Conservation (phyloP, 1,140 invertebrate genomes). For the Heliconius eleuchia region DNA sequence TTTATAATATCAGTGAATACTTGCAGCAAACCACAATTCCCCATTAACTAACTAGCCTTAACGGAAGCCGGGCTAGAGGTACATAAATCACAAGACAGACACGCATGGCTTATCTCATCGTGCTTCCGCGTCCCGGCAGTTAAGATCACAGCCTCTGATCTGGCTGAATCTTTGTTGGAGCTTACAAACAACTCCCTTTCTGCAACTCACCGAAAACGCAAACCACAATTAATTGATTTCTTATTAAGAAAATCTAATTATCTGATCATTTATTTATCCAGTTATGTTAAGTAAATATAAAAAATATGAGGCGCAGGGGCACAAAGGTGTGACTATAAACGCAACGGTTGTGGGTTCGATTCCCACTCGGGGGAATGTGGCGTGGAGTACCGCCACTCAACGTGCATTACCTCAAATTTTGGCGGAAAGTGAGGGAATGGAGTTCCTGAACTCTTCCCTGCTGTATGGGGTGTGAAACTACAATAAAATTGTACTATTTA, state of each 20-base stretch:
- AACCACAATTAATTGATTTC: neutral
- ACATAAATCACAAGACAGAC: slow-evolving; percentile 40
- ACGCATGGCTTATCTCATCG: slow-evolving; percentile 37
- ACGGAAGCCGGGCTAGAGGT: slow-evolving; percentile 26
- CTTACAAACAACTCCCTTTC: slow-evolving; percentile 21
- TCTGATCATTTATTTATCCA: too few species aligned
- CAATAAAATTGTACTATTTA: too few species aligned
- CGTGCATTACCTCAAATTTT: too few species aligned
- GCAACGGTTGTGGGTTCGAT: too few species aligned
- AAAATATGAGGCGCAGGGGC: too few species aligned
- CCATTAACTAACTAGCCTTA: slow-evolving; percentile 14
- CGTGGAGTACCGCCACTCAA: too few species aligned
- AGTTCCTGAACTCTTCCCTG: too few species aligned
- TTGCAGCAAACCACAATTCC: neutral
- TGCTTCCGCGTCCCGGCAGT: slow-evolving; percentile 41
- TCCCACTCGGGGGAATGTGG: too few species aligned
- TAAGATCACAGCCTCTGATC: slow-evolving; percentile 36
- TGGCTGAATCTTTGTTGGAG: slow-evolving; percentile 20
- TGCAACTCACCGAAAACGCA: neutral
- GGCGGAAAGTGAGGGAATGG: too few species aligned
- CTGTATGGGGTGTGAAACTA: too few species aligned
- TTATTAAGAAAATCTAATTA: neutral
- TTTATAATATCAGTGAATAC: neutral
- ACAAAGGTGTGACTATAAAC: too few species aligned
- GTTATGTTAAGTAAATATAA: too few species aligned